Conservation (phyloP, 2,797 vertebrate species). For the Columba guinea region DNA sequence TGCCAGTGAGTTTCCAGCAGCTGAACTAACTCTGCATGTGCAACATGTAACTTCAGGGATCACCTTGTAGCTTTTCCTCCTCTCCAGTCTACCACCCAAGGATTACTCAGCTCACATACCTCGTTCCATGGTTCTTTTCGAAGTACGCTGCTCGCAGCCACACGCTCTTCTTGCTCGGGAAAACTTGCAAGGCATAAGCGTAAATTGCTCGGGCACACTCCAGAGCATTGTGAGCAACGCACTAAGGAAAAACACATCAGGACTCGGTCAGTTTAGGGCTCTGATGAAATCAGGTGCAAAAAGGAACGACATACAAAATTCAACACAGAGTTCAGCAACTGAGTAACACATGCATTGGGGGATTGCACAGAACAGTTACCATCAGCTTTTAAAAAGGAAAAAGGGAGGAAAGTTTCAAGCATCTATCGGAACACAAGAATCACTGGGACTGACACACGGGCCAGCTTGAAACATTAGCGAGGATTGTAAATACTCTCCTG, state of each 20-base stretch:
- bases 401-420: not conserved
- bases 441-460: not conserved
- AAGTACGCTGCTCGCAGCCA: slow-evolving; percentile 98
- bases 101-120: slow-evolving; percentile 67
- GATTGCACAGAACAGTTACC: not conserved
- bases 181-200: slow-evolving; percentile 94
- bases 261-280: not conserved
- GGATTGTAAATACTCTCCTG: not conserved
- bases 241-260: slow-evolving; percentile 74
- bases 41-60: not conserved
- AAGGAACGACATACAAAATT: not conserved
- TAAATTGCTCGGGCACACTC: slow-evolving; percentile 98
- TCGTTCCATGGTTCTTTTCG: slow-evolving; percentile 96
- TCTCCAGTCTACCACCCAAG: not conserved
- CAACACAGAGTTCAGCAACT: not conserved
- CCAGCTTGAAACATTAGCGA: not conserved
- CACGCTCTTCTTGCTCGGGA: slow-evolving; percentile 98
- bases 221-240: slow-evolving; percentile 93
- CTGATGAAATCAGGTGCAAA: not conserved
- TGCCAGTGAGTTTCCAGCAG: not conserved
- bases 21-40: not conserved
- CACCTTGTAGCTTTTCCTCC: not conserved
- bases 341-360: not conserved
- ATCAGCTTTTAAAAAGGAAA: not conserved
- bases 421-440: not conserved